Evolutionary conservation across 2,113 vertebrate genomes (phyloP), one percentile per base, ranked within the genome.

Genomic region (Tapirus terrestris): DNA sequence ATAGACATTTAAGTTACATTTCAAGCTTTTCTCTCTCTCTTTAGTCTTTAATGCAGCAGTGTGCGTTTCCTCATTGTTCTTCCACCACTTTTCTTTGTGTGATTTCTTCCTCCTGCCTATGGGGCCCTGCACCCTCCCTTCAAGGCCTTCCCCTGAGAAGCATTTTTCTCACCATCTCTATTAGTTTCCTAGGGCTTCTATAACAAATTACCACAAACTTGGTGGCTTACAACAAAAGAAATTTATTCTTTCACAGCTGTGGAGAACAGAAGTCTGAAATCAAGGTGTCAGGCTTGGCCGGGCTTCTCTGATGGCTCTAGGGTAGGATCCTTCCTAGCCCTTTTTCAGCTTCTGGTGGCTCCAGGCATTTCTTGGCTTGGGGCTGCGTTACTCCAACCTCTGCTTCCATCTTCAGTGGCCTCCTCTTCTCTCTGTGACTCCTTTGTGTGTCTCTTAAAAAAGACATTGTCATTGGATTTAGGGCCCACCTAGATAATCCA

Each of bases 381-480:
- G 36, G 31, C 65, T 53, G 48, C 18, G 3, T 75, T n/a, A n/a
- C 51, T 86, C 23, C 8, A 33, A 0, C 51, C 17, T 29, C 18
- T 70, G 56, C 12, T 39, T 67, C 29, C 6, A 0, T 45, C 79
- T 73, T n/a, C 31, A 48, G 2, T 23, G 63, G 36, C 67, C 36
- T 51, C 95, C 53, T 73, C 43, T 48, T 36, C n/a, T 43, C 70
- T 61, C 67, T 16, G 3, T 29, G 36, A 11, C 5, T 86, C 36
- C 45, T 75, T n/a, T 2, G 2, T 73, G 48, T 3, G 17, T 43
- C 39, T 67, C 23, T 73, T 58, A 48, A 17, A 75, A 75, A 94
- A 48, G 53, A 95, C 7, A 39, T 83, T 94, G 33, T 51, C 68
- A 60, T 43, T 80, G 58, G 53, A 56, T 36, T 92, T 92, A 56